Conservation (phyloP, 37 sponge, comb jelly and placozoan species). For the Oscarella lobularis region DNA sequence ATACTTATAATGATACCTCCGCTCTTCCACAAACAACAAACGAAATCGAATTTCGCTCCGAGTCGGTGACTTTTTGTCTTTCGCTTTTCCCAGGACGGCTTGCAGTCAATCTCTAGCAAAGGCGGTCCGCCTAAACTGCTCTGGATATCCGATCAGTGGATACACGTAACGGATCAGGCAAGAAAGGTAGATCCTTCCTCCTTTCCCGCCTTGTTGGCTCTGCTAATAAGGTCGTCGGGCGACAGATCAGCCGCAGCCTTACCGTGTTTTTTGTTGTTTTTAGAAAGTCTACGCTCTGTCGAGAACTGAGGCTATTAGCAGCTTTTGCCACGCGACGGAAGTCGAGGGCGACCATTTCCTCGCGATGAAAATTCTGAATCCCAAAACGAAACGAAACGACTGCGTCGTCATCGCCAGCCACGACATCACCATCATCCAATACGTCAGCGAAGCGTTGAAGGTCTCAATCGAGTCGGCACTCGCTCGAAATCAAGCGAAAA, state of each 20-base stretch:
- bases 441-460: neutral
- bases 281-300: slow-evolving; percentile 53
- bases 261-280: neutral
- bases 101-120: too few species aligned
- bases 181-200: slow-evolving; percentile 38
- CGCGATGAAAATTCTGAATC: slow-evolving; percentile 37
- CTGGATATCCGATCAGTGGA: slow-evolving; percentile 45
- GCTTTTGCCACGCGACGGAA: slow-evolving; percentile 59
- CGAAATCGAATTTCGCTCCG: too few species aligned
- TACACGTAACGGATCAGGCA: slow-evolving; percentile 46
- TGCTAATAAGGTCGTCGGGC: too few species aligned
- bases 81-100: too few species aligned
- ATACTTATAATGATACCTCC: too few species aligned
- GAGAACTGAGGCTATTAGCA: slow-evolving; percentile 29
- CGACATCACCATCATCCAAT: neutral
- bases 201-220: too few species aligned
- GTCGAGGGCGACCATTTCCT: slow-evolving; percentile 58
- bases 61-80: too few species aligned
- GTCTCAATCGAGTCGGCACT: neutral
- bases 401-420: neutral
- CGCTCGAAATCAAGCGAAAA: neutral
- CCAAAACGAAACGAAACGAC: neutral
- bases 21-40: too few species aligned
- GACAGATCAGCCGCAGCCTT: neutral
- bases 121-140: slow-evolving; percentile 40